These are phyloP conservation scores for Neopelma chrysocephalum DNA, from an alignment of 2,797 vertebrate genomes.

Conservation along the genomic window DNA sequence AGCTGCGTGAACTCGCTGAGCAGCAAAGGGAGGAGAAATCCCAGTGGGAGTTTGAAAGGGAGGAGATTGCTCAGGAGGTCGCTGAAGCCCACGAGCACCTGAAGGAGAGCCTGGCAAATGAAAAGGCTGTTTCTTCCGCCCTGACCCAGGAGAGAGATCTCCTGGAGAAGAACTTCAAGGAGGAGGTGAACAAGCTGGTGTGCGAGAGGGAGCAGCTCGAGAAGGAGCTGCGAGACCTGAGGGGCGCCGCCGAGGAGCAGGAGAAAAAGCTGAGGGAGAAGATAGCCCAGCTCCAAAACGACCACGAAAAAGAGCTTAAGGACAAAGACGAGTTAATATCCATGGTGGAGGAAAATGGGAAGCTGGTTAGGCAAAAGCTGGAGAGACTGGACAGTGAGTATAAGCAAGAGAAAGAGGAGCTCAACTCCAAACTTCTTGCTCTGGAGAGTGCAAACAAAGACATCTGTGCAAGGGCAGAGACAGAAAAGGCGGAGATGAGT, in stretches of 20 bases:
- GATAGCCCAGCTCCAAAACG: slow-evolving; percentile 77
- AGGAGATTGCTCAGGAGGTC: slow-evolving; percentile 73
- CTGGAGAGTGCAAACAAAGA: slow-evolving; percentile 72
- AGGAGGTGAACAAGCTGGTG: slow-evolving; percentile 72
- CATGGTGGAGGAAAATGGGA: slow-evolving; percentile 64
- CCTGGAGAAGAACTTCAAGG: slow-evolving; percentile 76
- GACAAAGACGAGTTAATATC: slow-evolving; percentile 67
- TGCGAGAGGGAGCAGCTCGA: slow-evolving; percentile 79
- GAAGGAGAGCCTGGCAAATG: slow-evolving; percentile 68
- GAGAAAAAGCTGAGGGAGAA: slow-evolving; percentile 77
- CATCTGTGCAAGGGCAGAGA: slow-evolving; percentile 64
- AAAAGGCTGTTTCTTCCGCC: slow-evolving; percentile 65
- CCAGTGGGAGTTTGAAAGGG: slow-evolving; percentile 81
- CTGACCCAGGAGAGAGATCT: slow-evolving; percentile 72
- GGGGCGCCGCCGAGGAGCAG: slow-evolving; percentile 69
- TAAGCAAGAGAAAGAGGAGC: slow-evolving; percentile 76
- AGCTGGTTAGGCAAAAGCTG: slow-evolving; percentile 68
- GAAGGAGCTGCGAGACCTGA: slow-evolving; percentile 74
- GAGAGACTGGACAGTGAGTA: slow-evolving; percentile 74
- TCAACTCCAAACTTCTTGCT: slow-evolving; percentile 63
- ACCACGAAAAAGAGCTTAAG: slow-evolving; percentile 74
- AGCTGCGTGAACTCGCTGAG: slow-evolving; percentile 76
- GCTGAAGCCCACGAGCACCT: slow-evolving; percentile 70
- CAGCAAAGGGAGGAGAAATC: slow-evolving; percentile 76
- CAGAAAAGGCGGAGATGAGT: slow-evolving; percentile 73